Percentiles rank a stretch among this genome's conserved stretches.
Evolutionary conservation across 1,140 invertebrate genomes (phyloP).

Genomic region (Zaprionus ghesquierei): DNA sequence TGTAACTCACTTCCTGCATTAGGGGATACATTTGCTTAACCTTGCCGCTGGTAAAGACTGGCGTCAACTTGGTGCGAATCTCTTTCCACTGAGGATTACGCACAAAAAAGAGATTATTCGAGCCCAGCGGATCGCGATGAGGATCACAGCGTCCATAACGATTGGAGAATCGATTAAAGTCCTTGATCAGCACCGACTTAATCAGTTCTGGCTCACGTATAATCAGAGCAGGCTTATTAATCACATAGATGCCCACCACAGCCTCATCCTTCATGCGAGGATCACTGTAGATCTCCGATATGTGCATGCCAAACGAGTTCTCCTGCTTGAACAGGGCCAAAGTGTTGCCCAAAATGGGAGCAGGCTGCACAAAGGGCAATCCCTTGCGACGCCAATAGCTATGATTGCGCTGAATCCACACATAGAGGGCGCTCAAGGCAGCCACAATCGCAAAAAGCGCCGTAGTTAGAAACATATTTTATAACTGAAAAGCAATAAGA

Average conservation of each 20-base stretch:
- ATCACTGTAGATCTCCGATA: constrained; percentile 66
- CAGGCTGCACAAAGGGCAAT: constrained; percentile 60
- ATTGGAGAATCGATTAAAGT: constrained; percentile 80
- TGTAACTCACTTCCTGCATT: constrained; percentile 77
- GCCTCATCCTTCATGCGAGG: constrained; percentile 58
- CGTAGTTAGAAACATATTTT: constrained; percentile 55
- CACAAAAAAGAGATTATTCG: constrained; percentile 74
- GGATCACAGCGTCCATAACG: constrained; percentile 59
- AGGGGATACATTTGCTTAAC: constrained; percentile 85
- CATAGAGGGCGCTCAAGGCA: constrained; percentile 45
- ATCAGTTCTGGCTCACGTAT: constrained; percentile 84
- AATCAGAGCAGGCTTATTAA: constrained; percentile 82
- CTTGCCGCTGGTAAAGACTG: constrained; percentile 84
- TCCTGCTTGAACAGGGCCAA: constrained; percentile 45
- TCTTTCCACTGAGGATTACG: constrained; percentile 83
- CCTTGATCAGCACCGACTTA: constrained; percentile 84
- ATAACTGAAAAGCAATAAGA: constrained; percentile 2
- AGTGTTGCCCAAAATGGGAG: constrained; percentile 67
- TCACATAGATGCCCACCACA: constrained; percentile 82
- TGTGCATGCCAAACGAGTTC: constrained; percentile 57
- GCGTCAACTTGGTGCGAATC: constrained; percentile 84
- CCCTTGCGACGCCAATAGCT: constrained; percentile 75
- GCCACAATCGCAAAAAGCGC: constrained; percentile 48
- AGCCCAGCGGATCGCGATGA: constrained; percentile 60
- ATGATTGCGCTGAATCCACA: constrained; percentile 66